Evolutionary conservation across 2,888 invertebrate species (phyloP).

Genomic region (Cryptocephalus moraei): DNA sequence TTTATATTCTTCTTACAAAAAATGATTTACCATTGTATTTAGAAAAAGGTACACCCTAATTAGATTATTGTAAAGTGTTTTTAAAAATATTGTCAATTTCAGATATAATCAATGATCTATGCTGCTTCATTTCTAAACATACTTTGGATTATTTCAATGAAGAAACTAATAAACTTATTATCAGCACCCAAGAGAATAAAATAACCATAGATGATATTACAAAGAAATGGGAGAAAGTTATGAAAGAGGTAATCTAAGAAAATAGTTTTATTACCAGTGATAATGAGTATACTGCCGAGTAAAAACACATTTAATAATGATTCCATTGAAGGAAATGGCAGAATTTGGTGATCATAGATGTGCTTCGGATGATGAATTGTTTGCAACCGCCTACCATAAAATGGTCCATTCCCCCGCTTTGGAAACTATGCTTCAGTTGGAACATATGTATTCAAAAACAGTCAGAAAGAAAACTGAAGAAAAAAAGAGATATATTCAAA

Average conservation of each 20-base stretch:
- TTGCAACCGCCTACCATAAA: slow-evolving; percentile 75
- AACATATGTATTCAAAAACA: slow-evolving; percentile 76
- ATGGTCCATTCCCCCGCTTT: slow-evolving; percentile 57
- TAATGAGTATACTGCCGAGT: too few relatives aligned
- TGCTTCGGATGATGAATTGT: slow-evolving; percentile 76
- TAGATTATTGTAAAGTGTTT: not conserved
- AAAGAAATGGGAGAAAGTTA: slow-evolving; percentile 69
- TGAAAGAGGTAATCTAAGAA: slow-evolving; percentile 45
- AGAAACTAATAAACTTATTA: slow-evolving; percentile 50
- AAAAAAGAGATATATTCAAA: slow-evolving; percentile 61
- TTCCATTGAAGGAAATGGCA: slow-evolving; percentile 53
- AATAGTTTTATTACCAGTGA: not conserved
- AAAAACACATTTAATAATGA: not conserved
- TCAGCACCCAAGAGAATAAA: slow-evolving; percentile 50
- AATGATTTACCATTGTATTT: slow-evolving; percentile 29
- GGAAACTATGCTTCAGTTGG: slow-evolving; percentile 78
- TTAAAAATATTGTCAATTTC: not conserved
- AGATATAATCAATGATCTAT: slow-evolving; percentile 28
- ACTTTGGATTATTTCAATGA: slow-evolving; percentile 54
- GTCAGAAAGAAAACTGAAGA: slow-evolving; percentile 63
- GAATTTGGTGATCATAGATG: slow-evolving; percentile 75
- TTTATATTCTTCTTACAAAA: slow-evolving; percentile 27
- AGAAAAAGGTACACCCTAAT: slow-evolving; percentile 26
- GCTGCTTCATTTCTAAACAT: slow-evolving; percentile 53
- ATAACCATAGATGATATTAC: slow-evolving; percentile 65